Evolutionary conservation across 2,797 vertebrate species (phyloP).

Genomic region (Erpetoichthys calabaricus): DNA sequence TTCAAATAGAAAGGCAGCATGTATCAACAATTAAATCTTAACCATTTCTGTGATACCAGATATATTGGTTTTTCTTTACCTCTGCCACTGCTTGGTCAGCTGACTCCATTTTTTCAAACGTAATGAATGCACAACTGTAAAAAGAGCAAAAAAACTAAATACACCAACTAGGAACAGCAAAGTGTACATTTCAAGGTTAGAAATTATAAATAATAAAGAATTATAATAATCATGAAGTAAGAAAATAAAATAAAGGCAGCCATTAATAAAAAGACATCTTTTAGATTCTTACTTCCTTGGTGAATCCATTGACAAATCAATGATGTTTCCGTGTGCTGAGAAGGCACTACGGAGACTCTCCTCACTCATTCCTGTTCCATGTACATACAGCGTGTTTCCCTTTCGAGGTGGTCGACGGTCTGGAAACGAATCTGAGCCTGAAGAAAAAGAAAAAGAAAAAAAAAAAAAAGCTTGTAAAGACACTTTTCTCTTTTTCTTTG

Average conservation of each 20-base stretch:
- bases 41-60: not conserved
- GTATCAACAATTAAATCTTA: slow-evolving; percentile 1
- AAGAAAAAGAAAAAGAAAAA: not conserved
- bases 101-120: slow-evolving; percentile 89
- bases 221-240: no score
- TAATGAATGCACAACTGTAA: slow-evolving; percentile 79
- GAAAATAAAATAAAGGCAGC: no score
- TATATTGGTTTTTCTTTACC: slow-evolving; percentile 36
- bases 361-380: slow-evolving; percentile 67
- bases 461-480: not conserved
- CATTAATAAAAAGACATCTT: no score
- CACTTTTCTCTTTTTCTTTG: not conserved
- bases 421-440: slow-evolving; percentile 76
- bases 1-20: not conserved
- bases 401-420: slow-evolving; percentile 69
- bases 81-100: slow-evolving; percentile 77
- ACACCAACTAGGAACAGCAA: not conserved
- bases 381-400: slow-evolving; percentile 81
- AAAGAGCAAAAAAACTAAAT: slow-evolving; percentile 7
- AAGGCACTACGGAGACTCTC: slow-evolving; percentile 66
- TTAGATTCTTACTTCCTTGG: slow-evolving; percentile 63
- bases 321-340: slow-evolving; percentile 72
- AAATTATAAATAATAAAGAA: not conserved
- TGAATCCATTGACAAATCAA: slow-evolving; percentile 79
- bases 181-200: not conserved